A percentile compares a stretch with the other conserved stretches of the same genome.
phyloP scores from a whole-genome alignment of 2,888 invertebrate species.

The Cryptus viduatorius region DNA sequence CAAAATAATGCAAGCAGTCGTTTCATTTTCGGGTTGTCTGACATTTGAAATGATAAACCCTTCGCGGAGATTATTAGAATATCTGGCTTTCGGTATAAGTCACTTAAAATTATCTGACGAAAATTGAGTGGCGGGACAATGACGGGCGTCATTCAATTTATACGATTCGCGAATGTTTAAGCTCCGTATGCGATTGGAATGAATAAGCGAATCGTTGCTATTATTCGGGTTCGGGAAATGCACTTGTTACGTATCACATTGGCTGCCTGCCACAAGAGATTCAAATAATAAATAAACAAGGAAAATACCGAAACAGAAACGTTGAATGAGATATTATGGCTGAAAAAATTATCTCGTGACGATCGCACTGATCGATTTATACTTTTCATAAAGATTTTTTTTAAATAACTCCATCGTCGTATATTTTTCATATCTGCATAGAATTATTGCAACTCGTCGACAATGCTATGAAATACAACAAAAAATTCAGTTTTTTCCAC shows the following conservation, averaged over 20 bases:
- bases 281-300: neutral
- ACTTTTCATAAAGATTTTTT: neutral
- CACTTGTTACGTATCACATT: slow-evolving; percentile 17
- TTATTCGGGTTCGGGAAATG: slow-evolving; percentile 21
- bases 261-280: slow-evolving; percentile 10
- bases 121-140: slow-evolving; percentile 3
- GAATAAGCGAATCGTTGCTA: slow-evolving; percentile 23
- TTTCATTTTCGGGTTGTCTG: slow-evolving; percentile 20
- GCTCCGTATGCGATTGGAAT: slow-evolving; percentile 9
- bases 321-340: neutral
- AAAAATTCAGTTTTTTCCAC: too few species aligned
- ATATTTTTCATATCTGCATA: neutral
- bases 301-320: neutral
- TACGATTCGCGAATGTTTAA: slow-evolving; percentile 9
- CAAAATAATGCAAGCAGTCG: slow-evolving; percentile 31
- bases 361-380: neutral
- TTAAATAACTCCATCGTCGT: too few species aligned
- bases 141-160: slow-evolving; percentile 15
- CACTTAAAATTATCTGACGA: slow-evolving; percentile 25
- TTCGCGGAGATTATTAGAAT: neutral
- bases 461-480: too few species aligned
- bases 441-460: neutral
- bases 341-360: neutral
- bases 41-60: slow-evolving; percentile 15
- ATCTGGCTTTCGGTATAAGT: slow-evolving; percentile 1